Base-by-base conservation (phyloP, 2,888 invertebrate genomes). In the Dryadula phaetusa region DNA sequence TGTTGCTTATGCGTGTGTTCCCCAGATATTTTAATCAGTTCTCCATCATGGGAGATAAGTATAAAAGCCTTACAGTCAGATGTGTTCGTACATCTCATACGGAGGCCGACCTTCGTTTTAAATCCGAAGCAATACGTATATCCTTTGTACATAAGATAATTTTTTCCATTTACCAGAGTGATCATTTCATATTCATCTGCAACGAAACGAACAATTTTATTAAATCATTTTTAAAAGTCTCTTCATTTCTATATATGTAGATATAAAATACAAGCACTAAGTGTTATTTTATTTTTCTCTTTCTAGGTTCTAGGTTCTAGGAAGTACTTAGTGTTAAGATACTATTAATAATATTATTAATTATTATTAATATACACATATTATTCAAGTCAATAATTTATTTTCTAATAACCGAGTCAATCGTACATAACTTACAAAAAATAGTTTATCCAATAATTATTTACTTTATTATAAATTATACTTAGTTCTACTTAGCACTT, bases 61-160 rank as follows among this genome's bases (percentile, higher is more conserved):
- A 77, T 69, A 7, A 67, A 71, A 0, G 76, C 75, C 12, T 74
- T 76, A 40, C 77, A 74, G 3, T 66, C 25, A 6, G 76, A 74
- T 0, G 83, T 80, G 32, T 76, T 78, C 3, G 78, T 78, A 65
- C 83, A 84, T 1, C 80, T 74, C 75, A 66, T 81, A 7, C 72
- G 72, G 22, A 40, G 25, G 8, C 53, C 72, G 6, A 10, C 62
- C 20, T 58, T 68, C 46, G 56, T 67, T 32, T 22, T 73, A 67
- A 52, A 75, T 18, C 71, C 69, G 20, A 69, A 70, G 16, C 72
- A 70, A 53, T 77, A 82, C 0, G 79, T 80, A 61, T 75, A 80
- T 0, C 71, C 73, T 0, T 71, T 71, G 67, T 76, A 75, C 66
- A 77, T 74, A 58, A 72, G 74, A 37, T 71, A 80, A 7, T 44